phyloP scores from a whole-genome alignment of 2,888 invertebrate species.

The Tricholauxania praeusta region DNA sequence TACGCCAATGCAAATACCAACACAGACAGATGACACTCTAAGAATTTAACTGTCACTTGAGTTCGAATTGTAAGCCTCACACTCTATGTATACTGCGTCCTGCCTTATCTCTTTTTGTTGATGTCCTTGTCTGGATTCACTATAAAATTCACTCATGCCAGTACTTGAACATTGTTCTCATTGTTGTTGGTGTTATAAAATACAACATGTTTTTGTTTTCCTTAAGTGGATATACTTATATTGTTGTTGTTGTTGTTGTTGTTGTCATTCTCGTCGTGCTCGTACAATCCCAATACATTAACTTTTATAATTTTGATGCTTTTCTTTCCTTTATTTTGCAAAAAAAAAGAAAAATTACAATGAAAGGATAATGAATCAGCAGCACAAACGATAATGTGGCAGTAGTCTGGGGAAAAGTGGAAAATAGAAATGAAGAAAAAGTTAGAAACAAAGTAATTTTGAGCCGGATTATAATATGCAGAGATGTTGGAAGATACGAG shows the following conservation, averaged over 20 bases:
- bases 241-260: slow-evolving; percentile 19
- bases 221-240: slow-evolving; percentile 26
- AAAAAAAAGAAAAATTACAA: slow-evolving; percentile 16
- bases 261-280: slow-evolving; percentile 17
- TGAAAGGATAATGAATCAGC: slow-evolving; percentile 31
- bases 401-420: no score
- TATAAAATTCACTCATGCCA: neutral
- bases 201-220: slow-evolving; percentile 24
- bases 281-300: neutral
- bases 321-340: neutral
- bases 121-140: slow-evolving; percentile 15
- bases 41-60: slow-evolving; percentile 13
- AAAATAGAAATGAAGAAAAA: neutral
- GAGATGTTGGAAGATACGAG: no score
- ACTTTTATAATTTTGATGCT: neutral
- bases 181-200: slow-evolving; percentile 6
- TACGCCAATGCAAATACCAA: no score
- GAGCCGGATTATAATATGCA: neutral
- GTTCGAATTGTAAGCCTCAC: neutral
- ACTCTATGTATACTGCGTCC: neutral
- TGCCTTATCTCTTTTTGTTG: neutral
- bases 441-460: neutral
- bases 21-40: neutral
- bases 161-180: no score
- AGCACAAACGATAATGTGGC: neutral